Evolutionary conservation across 2,797 vertebrate genomes (phyloP), one percentile per base, ranked within the genome.

Genomic region (Iguana delicatissima): DNA sequence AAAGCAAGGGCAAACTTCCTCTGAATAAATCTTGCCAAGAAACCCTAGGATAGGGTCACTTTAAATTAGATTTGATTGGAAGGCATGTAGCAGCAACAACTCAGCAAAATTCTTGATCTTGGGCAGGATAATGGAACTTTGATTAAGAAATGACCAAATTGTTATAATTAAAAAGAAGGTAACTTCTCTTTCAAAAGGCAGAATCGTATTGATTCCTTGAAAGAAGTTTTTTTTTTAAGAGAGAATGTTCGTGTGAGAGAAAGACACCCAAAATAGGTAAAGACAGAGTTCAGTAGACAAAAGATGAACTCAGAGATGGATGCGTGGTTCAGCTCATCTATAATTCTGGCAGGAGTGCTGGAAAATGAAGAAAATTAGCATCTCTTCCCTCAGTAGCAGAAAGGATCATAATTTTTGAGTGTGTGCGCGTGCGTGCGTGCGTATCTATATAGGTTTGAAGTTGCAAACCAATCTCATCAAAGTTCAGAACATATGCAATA

Each of bases 401-500:
- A 59, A 22, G 1, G 57, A 73, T n/a, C 6, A 52, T 50, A 24
- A 10, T 74, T 35, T 84, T 89, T 12, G 3, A 14, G 29, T 5
- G 18, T n/a, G 24, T 18, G 22, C 73, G 16, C 2, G 20, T 42
- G 4, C 62, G 20, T 42, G 4, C 62, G 32, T 52, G 26, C 42
- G 13, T 38, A 32, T 22, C 6, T 74, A 3, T 91, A 38, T 84
- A 55, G 14, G 55, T 85, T 84, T 92, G 91, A 90, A 91, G 46
- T 42, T 32, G 38, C 29, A 52, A 93, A 77, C 0, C 90, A 82
- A 52, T 91, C 79, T 69, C 64, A 73, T 7, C 29, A 50, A 85
- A 95, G 74, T 92, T 92, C 46, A 18, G 90, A 92, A 89, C 94
- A 86, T 83, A 84, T 88, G 93, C 80, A 2, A 80, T 94, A 89